phyloP scores from a whole-genome alignment of 2,113 vertebrate genomes.

The Formicarius rufipectus region DNA sequence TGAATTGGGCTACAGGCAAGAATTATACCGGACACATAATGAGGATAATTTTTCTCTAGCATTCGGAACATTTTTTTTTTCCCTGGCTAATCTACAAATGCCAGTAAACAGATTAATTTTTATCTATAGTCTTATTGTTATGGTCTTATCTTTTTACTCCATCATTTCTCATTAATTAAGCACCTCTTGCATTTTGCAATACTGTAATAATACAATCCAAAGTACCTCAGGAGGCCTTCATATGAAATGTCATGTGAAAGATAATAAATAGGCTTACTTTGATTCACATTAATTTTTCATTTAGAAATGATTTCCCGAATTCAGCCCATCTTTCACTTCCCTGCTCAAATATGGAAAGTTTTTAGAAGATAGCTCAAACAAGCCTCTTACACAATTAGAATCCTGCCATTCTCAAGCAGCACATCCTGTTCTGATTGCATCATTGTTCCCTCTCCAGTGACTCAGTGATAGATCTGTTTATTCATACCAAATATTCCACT shows the following conservation, averaged over 20 bases:
- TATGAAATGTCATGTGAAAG: not conserved
- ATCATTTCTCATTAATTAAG: conserved; percentile 57
- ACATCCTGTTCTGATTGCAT: conserved; percentile 53
- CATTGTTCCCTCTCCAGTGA: conserved; percentile 40
- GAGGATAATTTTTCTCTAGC: not conserved
- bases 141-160: conserved; percentile 1
- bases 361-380: conserved; percentile 10
- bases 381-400: conserved; percentile 41
- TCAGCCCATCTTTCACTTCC: not conserved
- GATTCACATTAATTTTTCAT: conserved; percentile 55
- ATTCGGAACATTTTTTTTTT: not conserved
- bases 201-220: not conserved
- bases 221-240: not conserved
- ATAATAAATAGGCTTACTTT: conserved; percentile 35
- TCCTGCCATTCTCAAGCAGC: conserved; percentile 9
- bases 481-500: conserved; percentile 29
- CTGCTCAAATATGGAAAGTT: not conserved
- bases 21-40: not conserved
- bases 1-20: not conserved
- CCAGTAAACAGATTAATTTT: conserved; percentile 27
- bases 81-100: not conserved
- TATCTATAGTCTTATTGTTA: conserved; percentile 50
- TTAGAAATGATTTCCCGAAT: conserved; percentile 21
- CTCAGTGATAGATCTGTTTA: conserved; percentile 9
- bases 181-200: not conserved